Evolutionary conservation across 2,888 invertebrate genomes (phyloP).

Genomic region (Deilephila porcellus): DNA sequence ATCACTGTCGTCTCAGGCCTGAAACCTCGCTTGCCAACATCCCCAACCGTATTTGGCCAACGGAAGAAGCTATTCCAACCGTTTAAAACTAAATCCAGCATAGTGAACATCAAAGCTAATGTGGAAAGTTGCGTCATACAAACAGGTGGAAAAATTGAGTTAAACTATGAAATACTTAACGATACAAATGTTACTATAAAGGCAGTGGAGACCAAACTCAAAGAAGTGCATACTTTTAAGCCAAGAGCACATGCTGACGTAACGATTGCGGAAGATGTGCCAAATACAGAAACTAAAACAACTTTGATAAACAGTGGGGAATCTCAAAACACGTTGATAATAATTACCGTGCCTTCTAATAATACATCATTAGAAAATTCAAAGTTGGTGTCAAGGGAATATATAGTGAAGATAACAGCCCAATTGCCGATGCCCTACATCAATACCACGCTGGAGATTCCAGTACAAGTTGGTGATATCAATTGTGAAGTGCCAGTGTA

Average conservation of each 20-base stretch:
- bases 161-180: conserved; percentile 51
- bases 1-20: conserved; percentile 50
- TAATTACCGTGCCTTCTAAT: conserved; percentile 42
- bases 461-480: conserved; percentile 50
- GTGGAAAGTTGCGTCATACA: conserved; percentile 47
- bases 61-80: conserved; percentile 50
- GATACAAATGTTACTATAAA: conserved; percentile 49
- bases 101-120: conserved; percentile 49
- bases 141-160: conserved; percentile 46
- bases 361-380: conserved; percentile 47
- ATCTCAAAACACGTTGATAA: conserved; percentile 37
- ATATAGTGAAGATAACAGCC: conserved; percentile 46
- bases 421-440: conserved; percentile 50
- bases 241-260: conserved; percentile 37
- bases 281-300: conserved; percentile 46
- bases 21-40: conserved; percentile 44
- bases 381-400: conserved; percentile 49
- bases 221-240: conserved; percentile 46
- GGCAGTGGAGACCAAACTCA: conserved; percentile 47
- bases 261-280: conserved; percentile 37
- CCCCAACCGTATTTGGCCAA: conserved; percentile 47
- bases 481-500: conserved; percentile 5
- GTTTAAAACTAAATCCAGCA: conserved; percentile 47
- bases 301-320: conserved; percentile 40
- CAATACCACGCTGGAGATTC: conserved; percentile 47